Conservation (phyloP, 2,888 invertebrate genomes). For the Nebria salina region DNA sequence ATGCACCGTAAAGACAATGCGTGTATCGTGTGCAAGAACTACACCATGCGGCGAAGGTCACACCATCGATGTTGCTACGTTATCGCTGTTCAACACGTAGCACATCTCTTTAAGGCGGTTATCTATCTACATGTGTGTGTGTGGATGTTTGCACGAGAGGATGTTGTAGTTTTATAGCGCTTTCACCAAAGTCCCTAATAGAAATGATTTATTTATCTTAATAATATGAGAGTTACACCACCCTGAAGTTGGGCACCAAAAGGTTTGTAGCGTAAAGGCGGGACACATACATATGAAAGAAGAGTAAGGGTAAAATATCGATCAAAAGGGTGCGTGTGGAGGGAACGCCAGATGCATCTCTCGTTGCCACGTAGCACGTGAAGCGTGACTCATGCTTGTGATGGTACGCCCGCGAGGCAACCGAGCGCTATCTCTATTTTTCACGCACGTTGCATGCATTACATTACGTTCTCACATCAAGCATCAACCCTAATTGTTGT, state of each 20-base stretch:
- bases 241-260: neutral
- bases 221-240: too few species aligned
- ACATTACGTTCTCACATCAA: neutral
- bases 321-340: neutral
- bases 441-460: neutral
- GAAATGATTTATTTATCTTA: too few species aligned
- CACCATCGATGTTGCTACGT: neutral
- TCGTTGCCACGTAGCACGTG: neutral
- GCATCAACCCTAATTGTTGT: neutral
- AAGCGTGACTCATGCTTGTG: neutral
- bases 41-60: neutral
- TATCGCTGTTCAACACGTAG: neutral
- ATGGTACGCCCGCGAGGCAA: neutral
- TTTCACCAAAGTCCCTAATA: too few species aligned
- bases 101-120: neutral
- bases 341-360: neutral
- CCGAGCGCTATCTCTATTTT: neutral
- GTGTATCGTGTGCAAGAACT: neutral
- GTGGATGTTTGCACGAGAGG: too few species aligned
- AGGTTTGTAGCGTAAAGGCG: neutral
- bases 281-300: neutral
- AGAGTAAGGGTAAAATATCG: neutral
- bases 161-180: too few species aligned
- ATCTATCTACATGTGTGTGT: too few species aligned
- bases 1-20: neutral